A percentile compares a stretch with the other conserved stretches of the same genome.
These are phyloP conservation scores for Eidolon helvum DNA, from an alignment of 2,113 vertebrate species.

Conservation along the genomic window DNA sequence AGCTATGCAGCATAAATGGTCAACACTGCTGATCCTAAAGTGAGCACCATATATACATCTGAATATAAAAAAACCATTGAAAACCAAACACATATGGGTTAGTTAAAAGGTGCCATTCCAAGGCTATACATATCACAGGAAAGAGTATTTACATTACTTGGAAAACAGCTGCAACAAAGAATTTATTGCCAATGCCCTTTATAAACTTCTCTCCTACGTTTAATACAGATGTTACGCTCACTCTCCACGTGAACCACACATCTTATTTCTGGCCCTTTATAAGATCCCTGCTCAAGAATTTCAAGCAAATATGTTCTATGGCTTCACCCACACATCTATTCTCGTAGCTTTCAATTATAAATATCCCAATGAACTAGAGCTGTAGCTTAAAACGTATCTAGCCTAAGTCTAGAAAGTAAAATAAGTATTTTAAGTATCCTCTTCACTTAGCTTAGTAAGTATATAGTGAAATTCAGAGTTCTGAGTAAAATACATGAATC, in stretches of 20 bases:
- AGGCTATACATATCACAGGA: constrained; percentile 86
- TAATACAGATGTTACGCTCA: constrained; percentile 78
- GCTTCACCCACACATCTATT: constrained; percentile 82
- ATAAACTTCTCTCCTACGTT: constrained; percentile 77
- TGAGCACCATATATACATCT: constrained; percentile 95
- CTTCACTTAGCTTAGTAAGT: constrained; percentile 64
- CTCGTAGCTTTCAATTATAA: constrained; percentile 70
- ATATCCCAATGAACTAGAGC: constrained; percentile 71
- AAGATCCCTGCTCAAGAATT: constrained; percentile 84
- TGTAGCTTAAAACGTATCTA: constrained; percentile 64
- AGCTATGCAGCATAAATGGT: constrained; percentile 91
- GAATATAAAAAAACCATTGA: constrained; percentile 88
- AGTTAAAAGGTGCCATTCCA: constrained; percentile 88
- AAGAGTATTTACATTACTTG: constrained; percentile 89
- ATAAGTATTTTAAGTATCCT: constrained; percentile 1
- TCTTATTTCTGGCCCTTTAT: constrained; percentile 83
- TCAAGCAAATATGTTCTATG: constrained; percentile 84
- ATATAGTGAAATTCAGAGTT: constrained; percentile 12
- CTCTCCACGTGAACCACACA: constrained; percentile 78
- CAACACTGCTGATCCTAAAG: constrained; percentile 90
- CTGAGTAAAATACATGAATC: constrained; percentile 15
- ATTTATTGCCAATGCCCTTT: constrained; percentile 98
- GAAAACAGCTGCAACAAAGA: constrained; percentile 95
- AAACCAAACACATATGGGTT: constrained; percentile 84
- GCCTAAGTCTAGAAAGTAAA: constrained; percentile 64